These are phyloP conservation scores for Cavia aperea DNA, from an alignment of 2,113 vertebrate species.

Conservation along the genomic window DNA sequence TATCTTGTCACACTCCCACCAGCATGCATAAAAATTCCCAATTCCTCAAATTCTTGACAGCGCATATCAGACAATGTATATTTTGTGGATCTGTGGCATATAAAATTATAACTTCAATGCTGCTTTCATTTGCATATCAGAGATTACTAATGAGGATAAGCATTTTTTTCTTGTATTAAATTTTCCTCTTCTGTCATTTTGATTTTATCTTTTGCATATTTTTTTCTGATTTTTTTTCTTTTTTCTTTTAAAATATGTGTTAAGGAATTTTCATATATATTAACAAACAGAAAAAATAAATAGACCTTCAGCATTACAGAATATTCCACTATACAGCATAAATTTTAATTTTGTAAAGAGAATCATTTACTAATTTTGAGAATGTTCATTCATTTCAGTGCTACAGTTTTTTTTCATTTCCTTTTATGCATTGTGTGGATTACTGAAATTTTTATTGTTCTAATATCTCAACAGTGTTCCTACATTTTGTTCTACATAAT, in stretches of 20 bases:
- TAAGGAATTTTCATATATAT: not conserved
- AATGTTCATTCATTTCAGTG: slow-evolving; percentile 19
- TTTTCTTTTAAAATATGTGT: not conserved
- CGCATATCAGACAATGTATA: slow-evolving; percentile 22
- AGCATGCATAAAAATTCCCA: not conserved
- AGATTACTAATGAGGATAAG: slow-evolving; percentile 36
- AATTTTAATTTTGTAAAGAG: slow-evolving; percentile 5
- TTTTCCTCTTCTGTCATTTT: slow-evolving; percentile 35
- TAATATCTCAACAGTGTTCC: not conserved
- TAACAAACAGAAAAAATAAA: not conserved
- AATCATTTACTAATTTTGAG: slow-evolving; percentile 10
- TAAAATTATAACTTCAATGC: slow-evolving; percentile 31
- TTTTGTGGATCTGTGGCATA: slow-evolving; percentile 5
- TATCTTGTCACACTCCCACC: not conserved
- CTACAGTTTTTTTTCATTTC: not conserved
- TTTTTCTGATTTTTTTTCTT: slow-evolving; percentile 38
- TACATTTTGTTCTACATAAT: not conserved
- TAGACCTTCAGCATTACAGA: not conserved
- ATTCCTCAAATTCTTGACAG: slow-evolving; percentile 13
- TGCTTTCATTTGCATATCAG: slow-evolving; percentile 49
- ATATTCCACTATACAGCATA: not conserved
- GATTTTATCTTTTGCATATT: slow-evolving; percentile 1
- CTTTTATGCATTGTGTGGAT: not conserved
- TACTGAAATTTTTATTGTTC: not conserved
- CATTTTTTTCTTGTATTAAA: slow-evolving; percentile 21